Evolutionary conservation across 2,888 invertebrate species (phyloP), one percentile per base, ranked within the genome.

Genomic region (Tachina grossa): DNA sequence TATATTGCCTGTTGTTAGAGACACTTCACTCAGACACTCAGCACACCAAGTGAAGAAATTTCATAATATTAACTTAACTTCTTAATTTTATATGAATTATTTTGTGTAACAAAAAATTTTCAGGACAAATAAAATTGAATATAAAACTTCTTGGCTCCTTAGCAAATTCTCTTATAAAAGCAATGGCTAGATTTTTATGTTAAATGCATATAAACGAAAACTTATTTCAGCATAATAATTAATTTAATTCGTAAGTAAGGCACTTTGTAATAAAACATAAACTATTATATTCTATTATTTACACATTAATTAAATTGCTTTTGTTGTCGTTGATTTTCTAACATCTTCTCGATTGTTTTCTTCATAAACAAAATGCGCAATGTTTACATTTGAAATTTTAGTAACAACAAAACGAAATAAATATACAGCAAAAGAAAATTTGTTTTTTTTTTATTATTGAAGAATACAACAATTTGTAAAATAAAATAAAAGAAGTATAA

Each of bases 251-350:
- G 39, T 45, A 47, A 13, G 9, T 31, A 39, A 57, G 14, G 9
- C 39, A 57, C 8, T 57, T 39, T 57, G 9, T 2, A 31, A n/a
- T n/a, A n/a, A 57, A 57, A 39, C 39, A 41, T 41, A 9, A 10
- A 14, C 59, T 43, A 19, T 10, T 43, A 43, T 16, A 11, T 61
- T 66, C 49, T 72, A 57, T 57, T 65, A 65, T 79, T 72, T 49
- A 57, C n/a, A 72, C 47, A 53, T 47, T 69, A 75, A 69, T 75
- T 45, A 41, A 61, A 75, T 68, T 39, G 59, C 22, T 45, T 61
- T 31, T 31, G 31, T 31, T 31, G 31, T 31, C 63, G 8, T 19
- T 66, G 41, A 10, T 53, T 47, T 53, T 8, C 14, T 10, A 11
- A 22, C 9, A 68, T 49, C 22, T 55, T 47, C 2, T 16, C 0